Base-by-base conservation (phyloP, 2,797 vertebrate genomes). In the Muraenolepis orangiensis region DNA sequence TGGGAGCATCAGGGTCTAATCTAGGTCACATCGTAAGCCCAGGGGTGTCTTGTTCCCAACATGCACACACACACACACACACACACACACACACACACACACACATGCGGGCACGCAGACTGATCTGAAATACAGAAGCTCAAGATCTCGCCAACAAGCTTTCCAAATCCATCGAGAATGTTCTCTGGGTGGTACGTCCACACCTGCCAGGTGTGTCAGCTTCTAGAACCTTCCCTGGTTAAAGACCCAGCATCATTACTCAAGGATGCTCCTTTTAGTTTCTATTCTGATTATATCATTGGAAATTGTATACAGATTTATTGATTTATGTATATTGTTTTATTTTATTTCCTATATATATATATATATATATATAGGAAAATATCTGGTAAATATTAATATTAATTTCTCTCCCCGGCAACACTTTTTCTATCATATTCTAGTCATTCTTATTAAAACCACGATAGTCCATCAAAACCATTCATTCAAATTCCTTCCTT, bases 1-100 rank as follows among this genome's bases (percentile, higher is more conserved):
- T 75, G 77, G 76, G 78, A 89, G 88, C 90, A 89, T 90, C 89
- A 89, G 84, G 87, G 79, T 87, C 86, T 82, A 89, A 92, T 91
- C 84, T 92, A 92, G 91, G 91, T 93, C 91, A 93, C 83, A 85
- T 85, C 86, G 86, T 86, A 87, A 87, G 70, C 89, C 89, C 89
- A 87, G 87, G 89, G 90, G 89, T 87, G 86, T 87, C 78, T 82
- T 80, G 13, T 66, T 83, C 79, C 80, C 23, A 69, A 76, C 83
- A 78, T 74, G 79, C 76, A 74, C 74, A 38, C 70, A 74, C 73
- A 71, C 71, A 66, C 71, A 71, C 73, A 38, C 66, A 23, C 61
- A 42, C 64, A 36, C 61, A 77, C 31, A 16, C 78, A 75, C 23
- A 6, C 74, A 76, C 42, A 51, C 42, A 51, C 42, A 51, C 42